A percentile compares a stretch with the other conserved stretches of the same genome.
These are phyloP conservation scores for Lamellibrachia columna DNA, from an alignment of 2,888 invertebrate genomes.

Conservation along the genomic window DNA sequence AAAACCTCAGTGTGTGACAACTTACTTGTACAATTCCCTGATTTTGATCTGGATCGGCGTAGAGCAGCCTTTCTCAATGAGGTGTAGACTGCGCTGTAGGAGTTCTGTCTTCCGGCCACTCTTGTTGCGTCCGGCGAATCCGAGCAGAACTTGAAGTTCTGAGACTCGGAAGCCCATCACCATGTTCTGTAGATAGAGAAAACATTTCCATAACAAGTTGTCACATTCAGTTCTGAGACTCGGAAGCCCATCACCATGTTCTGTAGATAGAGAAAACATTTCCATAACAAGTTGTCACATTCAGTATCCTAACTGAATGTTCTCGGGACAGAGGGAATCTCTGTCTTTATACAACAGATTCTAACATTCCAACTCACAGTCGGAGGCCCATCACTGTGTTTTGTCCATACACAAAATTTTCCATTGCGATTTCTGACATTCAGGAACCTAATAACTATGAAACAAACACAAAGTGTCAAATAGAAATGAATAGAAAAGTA, in stretches of 20 bases:
- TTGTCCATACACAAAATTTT: background rate
- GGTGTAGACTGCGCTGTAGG: slow-evolving; percentile 77
- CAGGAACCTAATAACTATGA: background rate
- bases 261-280: slow-evolving; percentile 45
- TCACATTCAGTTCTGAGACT: slow-evolving; percentile 76
- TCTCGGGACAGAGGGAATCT: slow-evolving; percentile 47
- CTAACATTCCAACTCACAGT: no score
- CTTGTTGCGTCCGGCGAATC: slow-evolving; percentile 82
- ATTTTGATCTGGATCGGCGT: slow-evolving; percentile 75
- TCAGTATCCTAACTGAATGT: slow-evolving; percentile 75
- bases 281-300: no score
- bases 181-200: slow-evolving; percentile 65
- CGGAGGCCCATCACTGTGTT: background rate
- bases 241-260: slow-evolving; percentile 77
- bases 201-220: no score
- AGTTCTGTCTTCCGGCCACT: slow-evolving; percentile 83
- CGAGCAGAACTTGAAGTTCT: slow-evolving; percentile 84
- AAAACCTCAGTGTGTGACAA: background rate
- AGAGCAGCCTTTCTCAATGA: slow-evolving; percentile 73
- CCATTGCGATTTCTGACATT: no score
- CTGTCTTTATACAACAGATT: slow-evolving; percentile 39
- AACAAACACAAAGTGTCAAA: background rate
- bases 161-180: slow-evolving; percentile 80
- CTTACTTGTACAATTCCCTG: slow-evolving; percentile 74
- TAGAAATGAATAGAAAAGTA: background rate